A percentile compares a stretch with the other conserved stretches of the same genome.
phyloP scores from a whole-genome alignment of 2,797 vertebrate genomes.

The Menidia menidia region DNA sequence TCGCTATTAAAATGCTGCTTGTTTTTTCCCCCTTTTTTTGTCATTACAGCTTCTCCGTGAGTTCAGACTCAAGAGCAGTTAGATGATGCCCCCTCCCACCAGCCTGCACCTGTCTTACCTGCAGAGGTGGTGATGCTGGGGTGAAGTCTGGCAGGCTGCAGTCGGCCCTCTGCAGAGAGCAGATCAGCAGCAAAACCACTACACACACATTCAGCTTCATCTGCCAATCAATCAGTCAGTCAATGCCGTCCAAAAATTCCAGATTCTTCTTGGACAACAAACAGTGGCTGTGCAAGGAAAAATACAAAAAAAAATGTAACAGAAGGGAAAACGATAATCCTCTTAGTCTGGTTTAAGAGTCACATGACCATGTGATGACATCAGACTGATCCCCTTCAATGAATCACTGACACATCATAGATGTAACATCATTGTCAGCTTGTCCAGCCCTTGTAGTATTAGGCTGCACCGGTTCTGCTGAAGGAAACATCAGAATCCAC shows the following conservation, averaged over 20 bases:
- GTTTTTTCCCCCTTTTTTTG: too few relatives aligned
- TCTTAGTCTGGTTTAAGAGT: constrained; percentile 43
- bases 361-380: constrained; percentile 51
- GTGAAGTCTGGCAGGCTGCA: constrained; percentile 44
- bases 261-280: constrained; percentile 15
- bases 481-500: not conserved
- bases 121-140: constrained; percentile 5
- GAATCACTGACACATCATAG: not conserved
- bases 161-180: constrained; percentile 19
- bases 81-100: not conserved
- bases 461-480: not conserved
- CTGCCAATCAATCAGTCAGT: constrained; percentile 13
- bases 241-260: not conserved
- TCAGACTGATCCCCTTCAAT: constrained; percentile 24
- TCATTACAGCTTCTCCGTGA: not conserved
- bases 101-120: constrained; percentile 49
- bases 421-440: not conserved
- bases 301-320: constrained; percentile 10
- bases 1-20: too few relatives aligned
- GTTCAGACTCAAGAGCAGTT: too few relatives aligned
- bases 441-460: not conserved
- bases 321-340: constrained; percentile 44
- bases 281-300: not conserved
- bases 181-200: constrained; percentile 40
- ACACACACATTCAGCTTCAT: constrained; percentile 38